These are phyloP conservation scores for Rhinoptilus africanus DNA, from an alignment of 2,113 vertebrate species.

Conservation along the genomic window DNA sequence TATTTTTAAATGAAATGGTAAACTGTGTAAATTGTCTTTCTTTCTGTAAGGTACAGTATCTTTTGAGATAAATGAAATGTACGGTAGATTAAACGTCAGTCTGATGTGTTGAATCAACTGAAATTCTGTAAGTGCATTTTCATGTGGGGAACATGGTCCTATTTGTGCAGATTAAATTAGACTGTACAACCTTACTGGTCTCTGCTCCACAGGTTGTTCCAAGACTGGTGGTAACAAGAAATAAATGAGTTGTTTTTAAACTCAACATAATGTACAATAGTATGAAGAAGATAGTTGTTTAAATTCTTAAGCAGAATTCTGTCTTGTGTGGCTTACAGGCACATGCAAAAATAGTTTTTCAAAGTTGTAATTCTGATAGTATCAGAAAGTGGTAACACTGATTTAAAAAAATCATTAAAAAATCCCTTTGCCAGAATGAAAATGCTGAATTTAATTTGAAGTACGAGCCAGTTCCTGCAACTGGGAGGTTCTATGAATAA, in stretches of 20 bases:
- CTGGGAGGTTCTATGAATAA: neutral
- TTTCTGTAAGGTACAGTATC: neutral
- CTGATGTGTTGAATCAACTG: neutral
- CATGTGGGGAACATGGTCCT: neutral
- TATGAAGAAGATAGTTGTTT: neutral
- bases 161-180: neutral
- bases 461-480: fast-evolving
- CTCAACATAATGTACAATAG: neutral
- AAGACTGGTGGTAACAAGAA: neutral
- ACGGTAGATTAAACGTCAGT: neutral
- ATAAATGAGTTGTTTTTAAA: neutral
- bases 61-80: neutral
- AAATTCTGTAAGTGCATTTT: neutral
- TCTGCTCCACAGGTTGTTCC: neutral
- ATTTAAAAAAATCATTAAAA: neutral
- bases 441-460: neutral
- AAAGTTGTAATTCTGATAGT: neutral
- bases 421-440: neutral
- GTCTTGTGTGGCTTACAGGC: neutral
- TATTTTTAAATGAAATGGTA: neutral
- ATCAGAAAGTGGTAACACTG: neutral
- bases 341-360: neutral
- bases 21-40: neutral
- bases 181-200: neutral
- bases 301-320: neutral